Base-by-base conservation (phyloP, 30 jellyfish, hydroid and myxozoan genomes). In the Sanderia malayensis region DNA sequence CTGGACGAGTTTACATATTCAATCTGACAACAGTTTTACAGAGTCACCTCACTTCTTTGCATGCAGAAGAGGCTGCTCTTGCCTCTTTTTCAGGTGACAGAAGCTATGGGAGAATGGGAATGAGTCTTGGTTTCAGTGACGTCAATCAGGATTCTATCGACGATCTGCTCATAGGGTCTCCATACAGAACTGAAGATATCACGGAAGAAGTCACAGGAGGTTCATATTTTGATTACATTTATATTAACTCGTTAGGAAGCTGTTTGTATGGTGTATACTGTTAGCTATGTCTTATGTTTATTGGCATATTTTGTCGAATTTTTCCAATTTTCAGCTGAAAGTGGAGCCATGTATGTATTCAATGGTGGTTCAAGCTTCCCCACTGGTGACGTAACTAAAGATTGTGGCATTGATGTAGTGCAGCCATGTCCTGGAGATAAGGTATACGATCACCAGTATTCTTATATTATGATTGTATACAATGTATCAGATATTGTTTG, bases 191-290 rank as follows among this genome's bases (percentile, higher is more conserved):
- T 3, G 58, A 74, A 49, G 95, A 83, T 44, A 31, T 83, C 25
- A 83, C 95, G 1, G 84, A 66, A 31, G 95, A 73, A 59, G 32
- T 83, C 30, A 67, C 61, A 0, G 95, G 95, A 73, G 88, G 95
- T 83, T 13, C 18, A 87, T 69, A 37, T 15, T 41, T 6, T 4
- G 23, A 23, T 19, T 44, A 15, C 9, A 25, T 23, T 22, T 21
- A 32, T 45, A 7, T 33, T 17, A 41, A 27, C 32, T 66, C n/a
- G 15, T 66, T 6, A 66, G 68, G 26, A n/a, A n/a, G n/a, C n/a
- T n/a, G n/a, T n/a, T n/a, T n/a, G n/a, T n/a, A n/a, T n/a, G n/a
- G n/a, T n/a, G n/a, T n/a, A n/a, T n/a, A n/a, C n/a, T n/a, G n/a
- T n/a, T n/a, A n/a, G n/a, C n/a, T n/a, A n/a, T n/a, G n/a, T n/a